Percentiles rank a stretch among this genome's conserved stretches.
Conservation (phyloP, 2,888 invertebrate genomes). For the Cristatella mucedo region DNA sequence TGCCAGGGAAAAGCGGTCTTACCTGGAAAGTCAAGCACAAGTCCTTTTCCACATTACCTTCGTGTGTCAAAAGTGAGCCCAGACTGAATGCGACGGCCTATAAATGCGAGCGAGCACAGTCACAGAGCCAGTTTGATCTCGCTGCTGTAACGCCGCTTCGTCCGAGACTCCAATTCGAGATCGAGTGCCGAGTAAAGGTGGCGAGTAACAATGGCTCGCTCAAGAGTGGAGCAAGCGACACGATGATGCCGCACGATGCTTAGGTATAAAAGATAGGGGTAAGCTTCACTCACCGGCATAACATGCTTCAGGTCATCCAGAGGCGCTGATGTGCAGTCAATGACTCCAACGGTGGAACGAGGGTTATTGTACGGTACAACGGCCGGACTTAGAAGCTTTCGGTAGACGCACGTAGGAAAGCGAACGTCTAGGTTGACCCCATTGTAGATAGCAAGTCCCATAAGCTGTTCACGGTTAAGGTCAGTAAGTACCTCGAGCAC, state of each 20-base stretch:
- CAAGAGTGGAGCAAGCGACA: too few species aligned
- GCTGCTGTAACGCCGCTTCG: too few species aligned
- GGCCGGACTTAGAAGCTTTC: conserved; percentile 47
- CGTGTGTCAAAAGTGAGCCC: conserved; percentile 44
- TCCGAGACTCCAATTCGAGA: too few species aligned
- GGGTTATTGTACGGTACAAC: conserved; percentile 44
- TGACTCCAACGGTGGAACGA: conserved; percentile 32
- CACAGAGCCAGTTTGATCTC: too few species aligned
- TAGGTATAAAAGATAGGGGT: too few species aligned
- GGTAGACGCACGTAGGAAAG: conserved; percentile 47
- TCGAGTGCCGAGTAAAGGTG: too few species aligned
- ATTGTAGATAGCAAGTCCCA: conserved; percentile 51
- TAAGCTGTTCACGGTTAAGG: too few species aligned
- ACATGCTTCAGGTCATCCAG: conserved; percentile 45
- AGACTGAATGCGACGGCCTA: conserved; percentile 46
- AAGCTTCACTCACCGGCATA: conserved; percentile 45
- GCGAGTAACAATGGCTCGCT: too few species aligned
- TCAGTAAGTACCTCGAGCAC: too few species aligned
- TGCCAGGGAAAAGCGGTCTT: too few species aligned
- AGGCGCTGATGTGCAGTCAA: conserved; percentile 30
- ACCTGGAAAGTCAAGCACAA: conserved; percentile 47
- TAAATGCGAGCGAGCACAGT: too few species aligned
- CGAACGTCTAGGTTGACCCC: conserved; percentile 47
- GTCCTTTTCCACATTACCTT: conserved; percentile 49
- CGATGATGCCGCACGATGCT: too few species aligned